Conservation (phyloP, 2,888 invertebrate genomes). For the Heliconius hortense region DNA sequence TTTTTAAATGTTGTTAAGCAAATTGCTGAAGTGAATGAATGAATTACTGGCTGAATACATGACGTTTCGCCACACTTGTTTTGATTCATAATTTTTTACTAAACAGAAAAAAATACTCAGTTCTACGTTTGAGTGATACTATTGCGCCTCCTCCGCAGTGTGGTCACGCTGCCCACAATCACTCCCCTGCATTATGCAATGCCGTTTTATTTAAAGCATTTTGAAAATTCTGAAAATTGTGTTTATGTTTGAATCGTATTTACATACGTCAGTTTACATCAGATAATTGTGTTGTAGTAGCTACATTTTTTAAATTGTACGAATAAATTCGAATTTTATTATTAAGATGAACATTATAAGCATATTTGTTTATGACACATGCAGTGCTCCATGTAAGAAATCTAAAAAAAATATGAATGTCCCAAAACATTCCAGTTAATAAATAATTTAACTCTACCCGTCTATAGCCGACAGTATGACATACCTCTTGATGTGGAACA, state of each 20-base stretch:
- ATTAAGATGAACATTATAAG: too few relatives aligned
- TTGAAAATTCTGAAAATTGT: neutral
- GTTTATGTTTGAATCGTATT: neutral
- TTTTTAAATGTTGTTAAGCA: too few relatives aligned
- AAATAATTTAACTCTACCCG: too few relatives aligned
- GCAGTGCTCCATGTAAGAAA: too few relatives aligned
- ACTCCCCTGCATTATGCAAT: constrained; percentile 20
- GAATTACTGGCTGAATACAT: too few relatives aligned
- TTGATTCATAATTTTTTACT: constrained; percentile 29
- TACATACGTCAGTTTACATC: neutral
- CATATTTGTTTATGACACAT: too few relatives aligned
- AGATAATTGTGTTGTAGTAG: neutral
- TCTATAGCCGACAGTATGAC: neutral
- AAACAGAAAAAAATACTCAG: constrained; percentile 1
- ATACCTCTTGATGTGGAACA: neutral
- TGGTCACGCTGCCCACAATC: constrained; percentile 5
- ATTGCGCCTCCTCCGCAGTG: constrained; percentile 10
- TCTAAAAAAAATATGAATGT: too few relatives aligned
- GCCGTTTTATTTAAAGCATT: constrained; percentile 16
- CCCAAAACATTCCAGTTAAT: too few relatives aligned
- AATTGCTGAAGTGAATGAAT: too few relatives aligned
- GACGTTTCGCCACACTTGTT: constrained; percentile 31
- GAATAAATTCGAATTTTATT: too few relatives aligned
- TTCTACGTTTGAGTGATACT: constrained; percentile 30
- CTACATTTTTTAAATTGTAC: neutral